Conservation (phyloP, 2,888 invertebrate species). For the Drosophila neutralis region DNA sequence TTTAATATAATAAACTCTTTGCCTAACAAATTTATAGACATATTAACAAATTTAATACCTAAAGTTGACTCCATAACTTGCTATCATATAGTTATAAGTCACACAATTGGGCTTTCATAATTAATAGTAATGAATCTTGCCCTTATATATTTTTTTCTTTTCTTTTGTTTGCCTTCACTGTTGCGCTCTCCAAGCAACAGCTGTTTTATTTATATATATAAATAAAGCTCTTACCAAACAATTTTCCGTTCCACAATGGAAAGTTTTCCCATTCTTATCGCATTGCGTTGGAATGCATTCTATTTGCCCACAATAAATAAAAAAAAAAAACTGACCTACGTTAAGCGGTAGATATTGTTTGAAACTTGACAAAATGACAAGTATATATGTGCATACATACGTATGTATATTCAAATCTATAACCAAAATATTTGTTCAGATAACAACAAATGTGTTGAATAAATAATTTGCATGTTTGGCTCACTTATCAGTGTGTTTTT, state of each 20-base stretch:
- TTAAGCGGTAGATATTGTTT: conserved; percentile 31
- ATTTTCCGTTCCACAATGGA: conserved; percentile 41
- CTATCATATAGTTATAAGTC: conserved; percentile 4
- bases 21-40: background rate
- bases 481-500: conserved; percentile 7
- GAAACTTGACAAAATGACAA: conserved; percentile 9
- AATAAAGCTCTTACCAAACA: background rate
- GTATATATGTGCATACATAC: conserved; percentile 2
- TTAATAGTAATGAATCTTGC: background rate
- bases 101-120: conserved; percentile 3
- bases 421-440: conserved; percentile 10
- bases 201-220: conserved; percentile 8
- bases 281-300: conserved; percentile 16
- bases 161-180: background rate
- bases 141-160: background rate
- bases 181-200: conserved; percentile 9
- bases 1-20: background rate
- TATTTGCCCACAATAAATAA: conserved; percentile 7
- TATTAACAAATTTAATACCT: background rate
- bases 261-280: conserved; percentile 59
- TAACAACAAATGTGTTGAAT: conserved; percentile 10
- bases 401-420: background rate
- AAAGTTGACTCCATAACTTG: background rate
- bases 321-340: conserved; percentile 61
- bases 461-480: conserved; percentile 29